These are phyloP conservation scores for Hipparchia semele DNA, from an alignment of 2,888 invertebrate genomes.

Conservation along the genomic window DNA sequence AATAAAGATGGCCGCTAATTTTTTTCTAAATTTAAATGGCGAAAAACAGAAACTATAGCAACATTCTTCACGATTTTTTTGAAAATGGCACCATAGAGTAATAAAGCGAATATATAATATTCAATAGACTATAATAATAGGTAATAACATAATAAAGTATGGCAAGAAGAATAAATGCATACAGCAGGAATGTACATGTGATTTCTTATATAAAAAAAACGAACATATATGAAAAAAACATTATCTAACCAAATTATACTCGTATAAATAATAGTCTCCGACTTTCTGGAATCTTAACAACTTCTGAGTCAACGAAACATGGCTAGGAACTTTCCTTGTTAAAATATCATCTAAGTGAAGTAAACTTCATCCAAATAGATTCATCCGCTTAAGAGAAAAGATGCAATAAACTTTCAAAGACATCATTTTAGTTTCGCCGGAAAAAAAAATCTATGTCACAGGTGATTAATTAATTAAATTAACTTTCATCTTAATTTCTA, in stretches of 20 bases:
- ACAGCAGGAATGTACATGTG: neutral
- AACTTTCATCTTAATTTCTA: neutral
- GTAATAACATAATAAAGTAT: neutral
- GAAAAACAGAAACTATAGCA: too few relatives aligned
- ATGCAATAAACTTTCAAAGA: neutral
- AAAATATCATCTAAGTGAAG: neutral
- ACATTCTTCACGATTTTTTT: neutral
- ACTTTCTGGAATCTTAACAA: neutral
- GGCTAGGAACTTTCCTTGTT: neutral
- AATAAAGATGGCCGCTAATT: too few relatives aligned
- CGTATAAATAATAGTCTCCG: neutral
- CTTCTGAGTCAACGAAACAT: neutral
- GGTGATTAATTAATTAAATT: neutral
- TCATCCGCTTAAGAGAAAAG: neutral
- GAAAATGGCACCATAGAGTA: slow-evolving; percentile 12
- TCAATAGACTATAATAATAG: neutral
- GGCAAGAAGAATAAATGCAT: slow-evolving; percentile 9
- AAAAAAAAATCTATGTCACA: neutral
- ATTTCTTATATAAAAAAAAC: neutral
- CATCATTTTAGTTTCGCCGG: neutral
- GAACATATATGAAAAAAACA: neutral
- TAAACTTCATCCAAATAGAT: neutral
- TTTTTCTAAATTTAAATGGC: too few relatives aligned
- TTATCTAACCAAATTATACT: neutral
- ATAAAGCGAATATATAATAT: neutral